A percentile compares a stretch with the other conserved stretches of the same genome.
phyloP scores from a whole-genome alignment of 2,888 invertebrate species.

The Gymnosoma rotundatum region DNA sequence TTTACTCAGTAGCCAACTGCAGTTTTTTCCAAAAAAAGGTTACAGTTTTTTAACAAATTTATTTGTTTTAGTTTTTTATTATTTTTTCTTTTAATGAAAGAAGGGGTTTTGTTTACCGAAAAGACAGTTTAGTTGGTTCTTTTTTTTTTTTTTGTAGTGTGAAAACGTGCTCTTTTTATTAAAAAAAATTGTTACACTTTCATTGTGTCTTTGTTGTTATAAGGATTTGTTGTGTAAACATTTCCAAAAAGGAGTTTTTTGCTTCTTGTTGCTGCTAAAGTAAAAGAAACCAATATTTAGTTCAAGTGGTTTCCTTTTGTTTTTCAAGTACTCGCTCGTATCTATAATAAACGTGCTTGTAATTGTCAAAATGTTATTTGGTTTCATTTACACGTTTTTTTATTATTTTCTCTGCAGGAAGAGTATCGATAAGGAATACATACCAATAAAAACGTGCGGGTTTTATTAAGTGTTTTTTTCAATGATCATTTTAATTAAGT shows the following conservation, averaged over 20 bases:
- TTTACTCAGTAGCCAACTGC: slow-evolving; percentile 49
- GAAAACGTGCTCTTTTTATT: slow-evolving; percentile 60
- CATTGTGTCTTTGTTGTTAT: slow-evolving; percentile 18
- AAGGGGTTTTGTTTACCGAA: slow-evolving; percentile 31
- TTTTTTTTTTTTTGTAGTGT: slow-evolving; percentile 21
- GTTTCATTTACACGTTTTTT: slow-evolving; percentile 47
- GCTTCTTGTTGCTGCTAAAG: slow-evolving; percentile 5
- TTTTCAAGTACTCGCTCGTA: slow-evolving; percentile 26
- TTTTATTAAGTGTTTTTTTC: slow-evolving; percentile 40
- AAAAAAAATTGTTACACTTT: slow-evolving; percentile 57
- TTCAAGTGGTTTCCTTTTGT: slow-evolving; percentile 66
- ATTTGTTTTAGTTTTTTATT: slow-evolving; percentile 20
- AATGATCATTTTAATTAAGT: slow-evolving; percentile 46
- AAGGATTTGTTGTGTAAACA: slow-evolving; percentile 60
- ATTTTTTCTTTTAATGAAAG: neutral
- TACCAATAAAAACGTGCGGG: slow-evolving; percentile 48
- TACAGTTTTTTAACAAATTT: slow-evolving; percentile 31
- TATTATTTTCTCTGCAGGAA: neutral
- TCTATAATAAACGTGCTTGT: slow-evolving; percentile 28
- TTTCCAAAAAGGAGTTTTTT: slow-evolving; percentile 14
- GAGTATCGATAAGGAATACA: slow-evolving; percentile 24
- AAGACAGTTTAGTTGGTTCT: slow-evolving; percentile 3
- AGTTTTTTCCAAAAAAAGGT: slow-evolving; percentile 9
- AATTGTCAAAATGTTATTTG: slow-evolving; percentile 48
- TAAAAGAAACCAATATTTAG: slow-evolving; percentile 47